Evolutionary conservation across 2,797 vertebrate species (phyloP).

Genomic region (Poecilia gillii): DNA sequence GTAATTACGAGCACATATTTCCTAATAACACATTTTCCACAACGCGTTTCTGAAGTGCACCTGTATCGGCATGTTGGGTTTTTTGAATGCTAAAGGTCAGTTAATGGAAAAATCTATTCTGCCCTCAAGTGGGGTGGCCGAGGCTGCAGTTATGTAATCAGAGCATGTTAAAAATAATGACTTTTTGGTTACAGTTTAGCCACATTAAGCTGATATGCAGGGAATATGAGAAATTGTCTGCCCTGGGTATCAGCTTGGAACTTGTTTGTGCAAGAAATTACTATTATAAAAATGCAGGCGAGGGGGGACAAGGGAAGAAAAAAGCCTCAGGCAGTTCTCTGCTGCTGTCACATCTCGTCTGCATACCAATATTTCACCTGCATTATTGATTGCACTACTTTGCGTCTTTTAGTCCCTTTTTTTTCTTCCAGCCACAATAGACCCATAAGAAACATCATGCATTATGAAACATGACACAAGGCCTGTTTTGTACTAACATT

Average conservation of each 20-base stretch:
- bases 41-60: conserved; percentile 21
- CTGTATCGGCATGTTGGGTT: conserved; percentile 2
- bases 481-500: conserved; percentile 26
- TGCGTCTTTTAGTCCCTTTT: conserved; percentile 51
- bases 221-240: conserved; percentile 8
- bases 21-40: conserved; percentile 19
- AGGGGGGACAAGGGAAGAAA: conserved; percentile 5
- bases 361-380: conserved; percentile 68
- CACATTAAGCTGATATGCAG: conserved; percentile 24
- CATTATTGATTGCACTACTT: conserved; percentile 75
- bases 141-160: conserved; percentile 54
- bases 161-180: conserved; percentile 49
- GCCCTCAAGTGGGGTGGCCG: conserved; percentile 26
- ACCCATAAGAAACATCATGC: conserved; percentile 48
- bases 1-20: conserved; percentile 18
- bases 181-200: conserved; percentile 43
- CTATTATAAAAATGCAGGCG: conserved; percentile 40
- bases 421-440: conserved; percentile 38
- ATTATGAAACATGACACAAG: conserved; percentile 61
- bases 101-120: conserved; percentile 57
- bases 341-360: conserved; percentile 64
- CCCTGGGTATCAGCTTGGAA: conserved; percentile 17
- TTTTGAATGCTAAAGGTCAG: conserved; percentile 53
- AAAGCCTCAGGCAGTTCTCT: conserved; percentile 48
- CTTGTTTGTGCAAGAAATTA: conserved; percentile 33